Base-by-base conservation (phyloP, 92 coral and sea anemone species). In the Ricordea florida region DNA sequence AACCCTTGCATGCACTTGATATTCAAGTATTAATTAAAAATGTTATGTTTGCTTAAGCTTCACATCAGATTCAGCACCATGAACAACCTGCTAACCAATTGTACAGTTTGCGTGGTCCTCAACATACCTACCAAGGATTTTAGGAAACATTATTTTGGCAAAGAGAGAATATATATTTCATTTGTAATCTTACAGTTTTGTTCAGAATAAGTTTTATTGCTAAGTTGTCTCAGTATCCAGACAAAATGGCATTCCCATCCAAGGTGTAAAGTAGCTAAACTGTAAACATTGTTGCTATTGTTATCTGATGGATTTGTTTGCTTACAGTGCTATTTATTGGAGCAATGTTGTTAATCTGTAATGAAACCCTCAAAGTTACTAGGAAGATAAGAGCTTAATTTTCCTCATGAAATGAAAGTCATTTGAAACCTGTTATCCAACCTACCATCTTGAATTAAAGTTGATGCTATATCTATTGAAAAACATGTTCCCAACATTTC, bases 221-320 rank as follows among this genome's bases (percentile, higher is more conserved):
- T 49, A 49, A 49, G 57, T n/a, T 21, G 21, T 49, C 57, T 49
- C 57, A 49, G 57, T 15, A 49, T 49, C 57, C 57, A 49, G 57
- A 49, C 57, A 49, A 52, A 52, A 52, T 25, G 28, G 14, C 60
- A 52, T 50, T 50, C 58, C 58, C 58, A 50, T 50, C 58, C 58
- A 50, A 50, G 58, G 22, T 50, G 23, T 50, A 50, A 50, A 50
- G 58, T 50, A 50, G 32, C 32, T 52, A 52, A 31, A 52, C 60
- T 52, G 24, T 52, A 35, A 52, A 52, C 60, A 52, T 52, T 52
- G 60, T 52, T 52, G 60, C 28, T 52, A 52, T 52, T 52, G 60
- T 52, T 52, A 52, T 52, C 32, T 55, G 17, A 28, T 23, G 16
- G 25, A 55, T 26, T 26, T 26, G 37, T 55, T 55, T 55, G 62